Evolutionary conservation across 2,888 invertebrate species (phyloP).

Genomic region (Digitonthophagus gazella): DNA sequence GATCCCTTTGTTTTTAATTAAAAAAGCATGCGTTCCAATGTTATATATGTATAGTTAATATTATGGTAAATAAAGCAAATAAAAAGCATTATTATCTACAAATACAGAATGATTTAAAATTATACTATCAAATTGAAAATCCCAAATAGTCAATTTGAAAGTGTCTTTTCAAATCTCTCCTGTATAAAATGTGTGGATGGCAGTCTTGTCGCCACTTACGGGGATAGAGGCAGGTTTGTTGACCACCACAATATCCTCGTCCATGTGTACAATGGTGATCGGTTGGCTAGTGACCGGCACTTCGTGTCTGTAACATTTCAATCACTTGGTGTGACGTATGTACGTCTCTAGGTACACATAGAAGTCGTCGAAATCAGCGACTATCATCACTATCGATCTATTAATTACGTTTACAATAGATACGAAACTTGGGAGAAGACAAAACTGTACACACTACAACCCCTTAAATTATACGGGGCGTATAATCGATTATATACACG

Average conservation of each 20-base stretch:
- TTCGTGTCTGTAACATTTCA: conserved; percentile 88
- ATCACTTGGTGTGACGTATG: conserved; percentile 26
- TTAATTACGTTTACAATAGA: background rate
- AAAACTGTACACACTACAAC: background rate
- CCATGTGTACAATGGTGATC: conserved; percentile 96
- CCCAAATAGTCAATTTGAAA: too few species aligned
- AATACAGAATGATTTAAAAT: too few species aligned
- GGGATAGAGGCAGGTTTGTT: conserved; percentile 99
- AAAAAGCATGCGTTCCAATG: too few species aligned
- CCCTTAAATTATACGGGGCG: background rate
- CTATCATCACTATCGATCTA: background rate
- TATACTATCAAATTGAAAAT: too few species aligned
- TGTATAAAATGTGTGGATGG: conserved; percentile 51
- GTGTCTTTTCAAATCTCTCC: too few species aligned
- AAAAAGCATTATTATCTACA: too few species aligned
- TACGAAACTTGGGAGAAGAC: background rate
- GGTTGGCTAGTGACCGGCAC: conserved; percentile 96
- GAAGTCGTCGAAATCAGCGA: background rate
- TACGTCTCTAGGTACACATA: conserved; percentile 35
- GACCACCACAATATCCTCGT: conserved; percentile 98
- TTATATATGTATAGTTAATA: too few species aligned
- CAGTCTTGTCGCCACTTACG: conserved; percentile 90
- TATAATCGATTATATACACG: background rate
- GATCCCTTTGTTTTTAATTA: too few species aligned
- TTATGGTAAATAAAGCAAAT: too few species aligned